Evolutionary conservation across 2,797 vertebrate genomes (phyloP).

Genomic region (Pipistrellus nathusii): DNA sequence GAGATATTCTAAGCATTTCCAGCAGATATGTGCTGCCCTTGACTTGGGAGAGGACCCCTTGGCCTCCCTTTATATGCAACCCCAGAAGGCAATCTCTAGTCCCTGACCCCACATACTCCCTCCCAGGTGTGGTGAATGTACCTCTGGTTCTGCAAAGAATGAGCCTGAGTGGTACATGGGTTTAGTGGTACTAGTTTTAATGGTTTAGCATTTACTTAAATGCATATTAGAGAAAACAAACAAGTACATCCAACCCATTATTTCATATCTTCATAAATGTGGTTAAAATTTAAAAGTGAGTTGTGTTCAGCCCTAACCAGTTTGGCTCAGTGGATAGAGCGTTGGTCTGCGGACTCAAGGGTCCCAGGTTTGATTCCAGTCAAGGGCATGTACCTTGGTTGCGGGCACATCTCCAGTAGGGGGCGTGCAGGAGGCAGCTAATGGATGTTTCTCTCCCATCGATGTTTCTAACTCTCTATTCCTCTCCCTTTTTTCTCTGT

Average conservation of each 20-base stretch:
- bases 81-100: background rate
- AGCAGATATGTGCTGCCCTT: background rate
- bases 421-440: too few relatives aligned
- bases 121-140: background rate
- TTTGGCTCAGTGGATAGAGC: too few relatives aligned
- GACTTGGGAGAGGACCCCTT: background rate
- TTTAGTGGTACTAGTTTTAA: background rate
- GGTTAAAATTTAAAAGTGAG: background rate
- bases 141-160: background rate
- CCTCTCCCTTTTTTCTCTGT: too few relatives aligned
- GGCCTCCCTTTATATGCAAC: background rate
- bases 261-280: background rate
- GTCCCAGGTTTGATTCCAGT: too few relatives aligned
- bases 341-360: too few relatives aligned
- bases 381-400: too few relatives aligned
- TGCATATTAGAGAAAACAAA: background rate
- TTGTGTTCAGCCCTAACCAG: background rate
- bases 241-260: background rate
- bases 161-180: background rate
- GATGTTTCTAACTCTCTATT: too few relatives aligned
- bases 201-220: background rate
- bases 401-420: too few relatives aligned
- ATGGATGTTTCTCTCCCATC: too few relatives aligned
- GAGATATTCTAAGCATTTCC: background rate
- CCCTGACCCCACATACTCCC: background rate